A percentile compares a stretch with the other conserved stretches of the same genome.
Conservation (phyloP, 2,797 vertebrate species). For the Anabas testudineus region DNA sequence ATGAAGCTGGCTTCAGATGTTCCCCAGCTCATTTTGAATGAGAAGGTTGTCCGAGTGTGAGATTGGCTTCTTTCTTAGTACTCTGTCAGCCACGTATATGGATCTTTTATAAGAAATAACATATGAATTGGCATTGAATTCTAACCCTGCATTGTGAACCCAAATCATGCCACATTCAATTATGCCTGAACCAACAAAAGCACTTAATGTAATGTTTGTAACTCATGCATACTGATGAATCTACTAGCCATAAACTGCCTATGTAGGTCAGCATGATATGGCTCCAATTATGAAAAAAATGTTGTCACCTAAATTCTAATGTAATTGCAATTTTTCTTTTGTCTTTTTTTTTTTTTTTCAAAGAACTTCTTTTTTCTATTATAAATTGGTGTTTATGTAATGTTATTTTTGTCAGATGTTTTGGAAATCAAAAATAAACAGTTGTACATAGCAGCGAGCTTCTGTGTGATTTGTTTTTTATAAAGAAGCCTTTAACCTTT, state of each 20-base stretch:
- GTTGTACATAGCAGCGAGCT: slow-evolving; percentile 78
- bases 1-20: slow-evolving; percentile 60
- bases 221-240: slow-evolving; percentile 75
- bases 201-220: slow-evolving; percentile 78
- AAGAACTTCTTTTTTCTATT: slow-evolving; percentile 79
- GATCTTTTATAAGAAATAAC: slow-evolving; percentile 33
- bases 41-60: slow-evolving; percentile 35
- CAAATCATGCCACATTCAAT: slow-evolving; percentile 68
- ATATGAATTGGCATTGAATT: slow-evolving; percentile 66
- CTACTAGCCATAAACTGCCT: slow-evolving; percentile 75
- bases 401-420: slow-evolving; percentile 84
- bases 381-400: slow-evolving; percentile 83
- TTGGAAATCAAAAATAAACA: slow-evolving; percentile 86
- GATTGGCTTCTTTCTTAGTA: slow-evolving; percentile 53
- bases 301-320: slow-evolving; percentile 78
- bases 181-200: slow-evolving; percentile 78
- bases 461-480: slow-evolving; percentile 37
- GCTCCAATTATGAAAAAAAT: slow-evolving; percentile 71
- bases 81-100: slow-evolving; percentile 41
- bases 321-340: slow-evolving; percentile 79
- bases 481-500: background rate
- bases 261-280: slow-evolving; percentile 70
- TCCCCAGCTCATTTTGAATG: slow-evolving; percentile 47
- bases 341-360: slow-evolving; percentile 66
- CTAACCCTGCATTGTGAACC: slow-evolving; percentile 65